phyloP scores from a whole-genome alignment of 2,797 vertebrate genomes.

The Parotocinclus haroldoi region DNA sequence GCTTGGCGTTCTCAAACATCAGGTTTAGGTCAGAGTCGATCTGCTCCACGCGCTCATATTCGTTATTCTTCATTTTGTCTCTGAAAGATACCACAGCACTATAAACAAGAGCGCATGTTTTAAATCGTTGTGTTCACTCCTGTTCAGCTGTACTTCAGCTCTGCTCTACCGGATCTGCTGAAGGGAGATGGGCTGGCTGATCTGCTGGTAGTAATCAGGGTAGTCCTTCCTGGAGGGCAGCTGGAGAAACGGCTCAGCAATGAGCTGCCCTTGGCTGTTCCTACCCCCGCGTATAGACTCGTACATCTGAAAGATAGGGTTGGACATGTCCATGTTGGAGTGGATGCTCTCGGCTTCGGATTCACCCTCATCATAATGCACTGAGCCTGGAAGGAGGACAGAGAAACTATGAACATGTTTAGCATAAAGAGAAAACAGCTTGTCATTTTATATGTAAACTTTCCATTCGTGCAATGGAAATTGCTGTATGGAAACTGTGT shows the following conservation, averaged over 20 bases:
- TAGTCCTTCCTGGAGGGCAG: constrained; percentile 96
- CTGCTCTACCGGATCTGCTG: constrained; percentile 88
- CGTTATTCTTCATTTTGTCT: constrained; percentile 89
- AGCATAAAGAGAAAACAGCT: no score
- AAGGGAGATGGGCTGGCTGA: constrained; percentile 88
- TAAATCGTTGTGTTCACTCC: no score
- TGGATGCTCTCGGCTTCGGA: constrained; percentile 93
- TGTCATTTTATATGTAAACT: no score
- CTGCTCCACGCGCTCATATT: constrained; percentile 92
- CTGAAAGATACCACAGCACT: constrained; percentile 20
- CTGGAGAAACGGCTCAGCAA: constrained; percentile 95
- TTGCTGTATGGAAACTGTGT: not conserved
- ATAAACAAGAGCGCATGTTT: constrained; percentile 12
- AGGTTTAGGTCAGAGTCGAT: constrained; percentile 88
- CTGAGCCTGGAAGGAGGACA: constrained; percentile 69
- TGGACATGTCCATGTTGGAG: constrained; percentile 91
- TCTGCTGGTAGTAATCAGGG: constrained; percentile 96
- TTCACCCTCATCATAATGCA: constrained; percentile 93
- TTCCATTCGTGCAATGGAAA: no score
- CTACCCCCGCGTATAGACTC: constrained; percentile 89
- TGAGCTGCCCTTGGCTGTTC: constrained; percentile 93
- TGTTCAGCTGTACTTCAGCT: not conserved
- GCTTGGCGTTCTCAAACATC: constrained; percentile 98
- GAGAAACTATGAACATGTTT: not conserved
- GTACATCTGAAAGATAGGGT: constrained; percentile 94